Evolutionary conservation across 2,888 invertebrate genomes (phyloP).

Genomic region (Halocaridina rubra): DNA sequence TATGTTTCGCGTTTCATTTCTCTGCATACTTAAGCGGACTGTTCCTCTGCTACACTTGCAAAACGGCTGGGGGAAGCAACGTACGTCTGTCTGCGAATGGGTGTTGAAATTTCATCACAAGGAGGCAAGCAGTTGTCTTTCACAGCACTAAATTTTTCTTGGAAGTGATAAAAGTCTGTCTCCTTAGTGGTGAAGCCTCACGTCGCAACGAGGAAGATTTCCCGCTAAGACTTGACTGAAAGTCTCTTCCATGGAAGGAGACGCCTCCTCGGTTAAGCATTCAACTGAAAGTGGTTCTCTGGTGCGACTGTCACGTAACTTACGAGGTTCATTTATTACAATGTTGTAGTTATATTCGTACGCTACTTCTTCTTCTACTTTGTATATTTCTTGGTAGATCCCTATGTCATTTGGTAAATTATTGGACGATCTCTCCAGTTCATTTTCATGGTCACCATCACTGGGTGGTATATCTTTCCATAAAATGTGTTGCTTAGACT

Average conservation of each 20-base stretch:
- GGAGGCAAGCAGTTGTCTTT: conserved; percentile 4
- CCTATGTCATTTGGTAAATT: neutral
- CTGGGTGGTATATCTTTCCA: conserved; percentile 31
- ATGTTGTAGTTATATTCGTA: neutral
- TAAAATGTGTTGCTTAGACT: conserved; percentile 7
- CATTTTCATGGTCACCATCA: neutral
- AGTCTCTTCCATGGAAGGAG: neutral
- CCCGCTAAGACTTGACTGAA: conserved; percentile 14
- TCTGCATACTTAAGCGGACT: conserved; percentile 24
- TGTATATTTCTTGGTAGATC: neutral
- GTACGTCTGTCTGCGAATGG: conserved; percentile 54
- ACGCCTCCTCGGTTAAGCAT: neutral
- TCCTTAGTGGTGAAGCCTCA: conserved; percentile 32
- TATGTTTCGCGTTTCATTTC: conserved; percentile 48
- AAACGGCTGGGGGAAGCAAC: neutral
- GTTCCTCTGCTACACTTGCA: conserved; percentile 25
- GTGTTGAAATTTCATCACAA: conserved; percentile 17
- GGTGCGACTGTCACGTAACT: neutral
- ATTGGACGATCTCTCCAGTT: neutral
- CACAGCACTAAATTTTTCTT: neutral
- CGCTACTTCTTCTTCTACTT: neutral
- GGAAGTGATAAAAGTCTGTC: conserved; percentile 45
- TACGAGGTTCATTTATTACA: neutral
- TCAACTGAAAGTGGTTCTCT: neutral
- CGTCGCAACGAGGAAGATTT: conserved; percentile 35